Conservation (phyloP, 2,888 invertebrate species). For the Andrena haemorrhoa region DNA sequence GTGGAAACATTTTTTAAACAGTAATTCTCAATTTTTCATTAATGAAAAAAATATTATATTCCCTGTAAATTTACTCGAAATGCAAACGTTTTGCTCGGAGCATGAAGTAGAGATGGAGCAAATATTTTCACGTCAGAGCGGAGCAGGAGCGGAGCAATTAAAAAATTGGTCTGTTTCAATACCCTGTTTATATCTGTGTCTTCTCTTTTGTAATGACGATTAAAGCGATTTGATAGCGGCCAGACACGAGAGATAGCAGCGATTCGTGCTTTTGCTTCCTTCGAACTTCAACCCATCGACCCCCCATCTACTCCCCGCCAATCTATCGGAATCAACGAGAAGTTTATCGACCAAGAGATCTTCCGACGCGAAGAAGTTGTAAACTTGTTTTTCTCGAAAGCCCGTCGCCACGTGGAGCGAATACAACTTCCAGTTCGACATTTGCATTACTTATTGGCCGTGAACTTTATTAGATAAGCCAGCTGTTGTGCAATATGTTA, state of each 20-base stretch:
- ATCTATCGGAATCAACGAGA: neutral
- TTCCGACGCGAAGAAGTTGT: neutral
- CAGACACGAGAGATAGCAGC: neutral
- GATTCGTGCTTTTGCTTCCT: neutral
- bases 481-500: conserved; percentile 69
- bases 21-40: no score
- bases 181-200: no score
- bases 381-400: conserved; percentile 3
- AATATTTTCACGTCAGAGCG: no score
- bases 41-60: no score
- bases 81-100: no score
- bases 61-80: no score
- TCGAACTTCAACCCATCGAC: no score
- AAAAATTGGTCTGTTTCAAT: no score
- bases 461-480: conserved; percentile 62
- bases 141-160: no score
- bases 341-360: neutral
- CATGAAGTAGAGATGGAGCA: no score
- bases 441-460: conserved; percentile 48
- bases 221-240: neutral
- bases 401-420: conserved; percentile 11
- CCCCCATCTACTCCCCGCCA: neutral
- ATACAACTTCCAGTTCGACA: conserved; percentile 21
- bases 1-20: no score
- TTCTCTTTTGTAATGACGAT: neutral